Base-by-base conservation (phyloP, 2,888 invertebrate species). In the Drosophila subquinaria region DNA sequence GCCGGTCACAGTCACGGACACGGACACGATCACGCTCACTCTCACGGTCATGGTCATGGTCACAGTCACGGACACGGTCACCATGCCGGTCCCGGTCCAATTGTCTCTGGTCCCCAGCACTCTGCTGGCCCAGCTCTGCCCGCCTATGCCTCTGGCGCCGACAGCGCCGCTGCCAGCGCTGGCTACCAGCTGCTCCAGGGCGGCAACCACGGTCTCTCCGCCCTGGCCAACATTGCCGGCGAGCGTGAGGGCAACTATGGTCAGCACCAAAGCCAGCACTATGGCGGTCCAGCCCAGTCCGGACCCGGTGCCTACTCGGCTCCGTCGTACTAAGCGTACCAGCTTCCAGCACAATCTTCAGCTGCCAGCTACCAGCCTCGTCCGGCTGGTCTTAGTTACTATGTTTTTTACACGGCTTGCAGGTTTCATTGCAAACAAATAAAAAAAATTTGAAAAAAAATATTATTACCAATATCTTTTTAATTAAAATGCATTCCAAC, bases 141-240 rank as follows among this genome's bases (percentile, higher is more conserved):
- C 62, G 89, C 89, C 27, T 84, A 81, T 27, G 82, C 89, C 43
- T 69, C 90, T n/a, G 85, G 81, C 56, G 76, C 82, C 43, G 89
- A 88, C 33, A 84, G 77, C 61, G 89, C 90, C 27, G 84, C 89
- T 40, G 82, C 79, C 64, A 85, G 78, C 63, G 87, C 87, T 53
- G 91, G 90, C 52, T 91, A 91, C 64, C 89, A 90, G 62, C 85
- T 91, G 59, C 73, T 91, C 66, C 84, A 83, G 67, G 87, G 88
- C 20, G 81, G 85, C 55, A 88, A 82, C 73, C 89, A 90, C 36
- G 90, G 90, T 33, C 78, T 91, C 62, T 84, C 90, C 30, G 82
- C 89, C 45, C 76, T 91, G 47, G 85, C 90, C 60, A 82, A 69
- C 68, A 81, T 91, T 56, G 85, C 86, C 55, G 82, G 79, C 38